Base-by-base conservation (phyloP, 2,797 vertebrate genomes). In the Scleropages formosus region DNA sequence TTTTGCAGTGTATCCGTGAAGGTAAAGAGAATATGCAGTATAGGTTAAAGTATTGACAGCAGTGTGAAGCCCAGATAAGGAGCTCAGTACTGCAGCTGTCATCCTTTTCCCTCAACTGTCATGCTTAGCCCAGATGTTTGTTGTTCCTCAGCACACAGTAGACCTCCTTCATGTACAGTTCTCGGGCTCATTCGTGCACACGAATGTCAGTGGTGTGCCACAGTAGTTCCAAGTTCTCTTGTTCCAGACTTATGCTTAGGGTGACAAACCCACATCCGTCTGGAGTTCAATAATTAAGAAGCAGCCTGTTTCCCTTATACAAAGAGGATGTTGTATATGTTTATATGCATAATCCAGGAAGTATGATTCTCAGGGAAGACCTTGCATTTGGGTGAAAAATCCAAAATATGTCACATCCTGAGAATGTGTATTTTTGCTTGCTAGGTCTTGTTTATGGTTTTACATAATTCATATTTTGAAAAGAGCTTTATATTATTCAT, bases 81-180 rank as follows among this genome's bases (percentile, higher is more conserved):
- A 63, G 60, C 22, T 74, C 11, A 31, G 74, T 22, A 11, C 24
- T 18, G 16, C 24, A 22, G 3, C 20, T 64, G 8, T 0, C 22
- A 16, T 63, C 59, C 72, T 46, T 20, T 15, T 31, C 61, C 26
- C 61, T 74, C 24, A 12, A 6, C 47, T 56, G 46, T 27, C 53
- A 24, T 31, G 60, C 62, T 65, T 65, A 49, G 73, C n/a, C 51
- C 61, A n/a, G 61, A 31, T 65, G 73, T 65, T 65, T 64, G 63
- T 74, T 49, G 51, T 64, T 65, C 46, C 20, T 51, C 60, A 27
- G 46, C 27, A 65, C 24, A 4, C 47, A 47, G 12, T 44, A 9
- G 31, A 47, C 11, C 51, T 20, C 46, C 44, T n/a, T 3, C 12
- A 15, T 69, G 20, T 13, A 46, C 10, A 13, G 26, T 66, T 65